Evolutionary conservation across 2,797 vertebrate species (phyloP), one percentile per base, ranked within the genome.

Genomic region (Glyptemys insculpta): DNA sequence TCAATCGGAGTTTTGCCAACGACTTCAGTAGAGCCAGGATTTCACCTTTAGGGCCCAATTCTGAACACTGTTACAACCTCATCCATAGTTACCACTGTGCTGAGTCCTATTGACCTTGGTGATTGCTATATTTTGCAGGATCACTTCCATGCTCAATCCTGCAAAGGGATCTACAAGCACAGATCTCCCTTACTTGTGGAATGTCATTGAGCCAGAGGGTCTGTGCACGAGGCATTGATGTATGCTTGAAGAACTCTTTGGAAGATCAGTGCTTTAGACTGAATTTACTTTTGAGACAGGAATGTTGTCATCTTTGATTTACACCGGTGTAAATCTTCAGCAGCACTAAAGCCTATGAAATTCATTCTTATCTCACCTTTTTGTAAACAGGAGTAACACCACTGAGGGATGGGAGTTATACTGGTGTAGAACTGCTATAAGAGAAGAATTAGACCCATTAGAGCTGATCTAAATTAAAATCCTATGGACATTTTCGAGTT

Each of bases 1-100:
- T 95, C 94, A 96, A 68, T 15, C n/a, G 3, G 12, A 96, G 95
- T 96, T 97, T 95, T 96, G 93, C 83, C 94, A 97, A 96, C 95
- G 95, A 94, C 93, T 95, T 96, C 95, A 96, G 94, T 94, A 94
- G 83, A 88, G 90, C 78, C 93, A 92, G 83, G 95, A 57, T 93
- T 2, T 91, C 93, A 96, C 89, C 18, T 79, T 79, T 91, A 94
- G 95, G 95, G 90, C 47, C 59, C 57, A 21, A 74, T 83, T 86
- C 79, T 95, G 93, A 89, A 84, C 92, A 86, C 12, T 11, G 21
- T 93, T 96, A 14, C 62, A 86, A 83, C 81, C 4, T 50, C 95
- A 82, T 84, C 21, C 31, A 88, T 56, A 57, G 53, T 5, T 12
- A 89, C 94, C 93, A 94, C 94, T 89, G 95, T 96, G 94, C 96